phyloP scores from a whole-genome alignment of 2,113 vertebrate species.

The Psittacara wagleri region DNA sequence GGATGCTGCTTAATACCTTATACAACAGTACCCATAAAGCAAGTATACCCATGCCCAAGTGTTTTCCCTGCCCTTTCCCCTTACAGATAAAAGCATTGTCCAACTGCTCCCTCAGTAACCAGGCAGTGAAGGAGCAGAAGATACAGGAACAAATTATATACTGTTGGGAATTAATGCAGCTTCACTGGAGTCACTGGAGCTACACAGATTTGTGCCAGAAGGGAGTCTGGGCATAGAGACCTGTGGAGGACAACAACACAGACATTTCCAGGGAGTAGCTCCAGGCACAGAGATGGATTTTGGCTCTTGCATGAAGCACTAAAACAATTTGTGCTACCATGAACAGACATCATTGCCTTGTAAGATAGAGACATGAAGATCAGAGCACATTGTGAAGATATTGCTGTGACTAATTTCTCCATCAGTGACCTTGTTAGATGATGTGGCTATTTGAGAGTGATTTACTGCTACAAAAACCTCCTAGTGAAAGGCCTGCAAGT shows the following conservation, averaged over 20 bases:
- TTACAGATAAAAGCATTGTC: neutral
- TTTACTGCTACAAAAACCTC: neutral
- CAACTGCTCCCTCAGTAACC: neutral
- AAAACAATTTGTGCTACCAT: accelerated
- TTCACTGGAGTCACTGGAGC: neutral
- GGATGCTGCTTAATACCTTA: neutral
- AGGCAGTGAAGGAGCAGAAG: neutral
- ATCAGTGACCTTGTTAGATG: neutral
- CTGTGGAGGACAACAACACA: neutral
- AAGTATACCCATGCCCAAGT: neutral
- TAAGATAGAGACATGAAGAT: neutral
- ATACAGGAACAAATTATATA: neutral
- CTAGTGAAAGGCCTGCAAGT: neutral
- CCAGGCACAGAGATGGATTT: neutral
- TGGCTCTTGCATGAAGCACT: neutral
- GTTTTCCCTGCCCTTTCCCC: neutral
- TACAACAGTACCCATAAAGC: neutral
- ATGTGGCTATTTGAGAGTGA: neutral
- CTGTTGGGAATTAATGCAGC: neutral
- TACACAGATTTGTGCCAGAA: neutral
- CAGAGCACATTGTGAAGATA: neutral
- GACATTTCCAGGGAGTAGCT: neutral
- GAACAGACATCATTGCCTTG: neutral
- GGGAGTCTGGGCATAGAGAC: neutral
- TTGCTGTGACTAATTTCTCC: slow-evolving; percentile 12